Percentiles rank a stretch among this genome's conserved stretches.
These are phyloP conservation scores for Hydrochoerus hydrochaeris DNA, from an alignment of 2,113 vertebrate species.

Conservation along the genomic window DNA sequence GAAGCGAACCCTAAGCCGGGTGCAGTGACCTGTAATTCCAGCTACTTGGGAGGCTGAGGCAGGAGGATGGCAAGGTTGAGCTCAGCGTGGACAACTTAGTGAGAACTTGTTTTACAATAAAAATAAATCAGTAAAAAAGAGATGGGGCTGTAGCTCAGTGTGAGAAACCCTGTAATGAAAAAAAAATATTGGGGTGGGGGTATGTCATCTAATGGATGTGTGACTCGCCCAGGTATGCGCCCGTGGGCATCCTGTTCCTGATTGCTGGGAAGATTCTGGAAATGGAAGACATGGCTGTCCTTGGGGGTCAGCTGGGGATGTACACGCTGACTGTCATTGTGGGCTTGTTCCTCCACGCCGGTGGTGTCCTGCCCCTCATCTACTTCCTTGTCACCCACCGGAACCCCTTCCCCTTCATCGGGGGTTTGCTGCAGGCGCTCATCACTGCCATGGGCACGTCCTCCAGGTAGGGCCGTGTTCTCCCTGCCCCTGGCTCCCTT, in stretches of 20 bases:
- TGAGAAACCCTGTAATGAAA: neutral
- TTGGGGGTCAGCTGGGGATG: conserved; percentile 97
- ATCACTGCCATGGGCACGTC: conserved; percentile 97
- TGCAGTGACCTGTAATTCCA: neutral
- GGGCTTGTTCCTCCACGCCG: conserved; percentile 95
- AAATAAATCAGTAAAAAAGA: neutral
- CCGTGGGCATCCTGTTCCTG: conserved; percentile 97
- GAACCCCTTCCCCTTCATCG: conserved; percentile 95
- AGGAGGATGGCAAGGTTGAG: neutral
- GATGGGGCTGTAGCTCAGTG: neutral
- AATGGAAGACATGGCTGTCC: conserved; percentile 95
- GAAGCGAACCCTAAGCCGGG: neutral
- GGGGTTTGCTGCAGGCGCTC: conserved; percentile 95
- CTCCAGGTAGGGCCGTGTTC: conserved; percentile 89
- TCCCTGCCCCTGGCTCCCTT: neutral
- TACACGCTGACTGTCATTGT: conserved; percentile 95
- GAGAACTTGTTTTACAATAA: neutral
- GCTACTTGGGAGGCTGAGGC: neutral
- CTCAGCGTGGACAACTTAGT: neutral
- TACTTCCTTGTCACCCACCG: conserved; percentile 94
- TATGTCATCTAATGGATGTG: neutral
- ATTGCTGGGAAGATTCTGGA: conserved; percentile 98
- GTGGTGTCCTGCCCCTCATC: conserved; percentile 94
- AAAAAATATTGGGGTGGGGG: no score
- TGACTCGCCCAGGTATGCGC: conserved; percentile 92